Percentiles rank a stretch among this genome's conserved stretches.
phyloP scores from a whole-genome alignment of 2,113 vertebrate species.

The Pagrus major region DNA sequence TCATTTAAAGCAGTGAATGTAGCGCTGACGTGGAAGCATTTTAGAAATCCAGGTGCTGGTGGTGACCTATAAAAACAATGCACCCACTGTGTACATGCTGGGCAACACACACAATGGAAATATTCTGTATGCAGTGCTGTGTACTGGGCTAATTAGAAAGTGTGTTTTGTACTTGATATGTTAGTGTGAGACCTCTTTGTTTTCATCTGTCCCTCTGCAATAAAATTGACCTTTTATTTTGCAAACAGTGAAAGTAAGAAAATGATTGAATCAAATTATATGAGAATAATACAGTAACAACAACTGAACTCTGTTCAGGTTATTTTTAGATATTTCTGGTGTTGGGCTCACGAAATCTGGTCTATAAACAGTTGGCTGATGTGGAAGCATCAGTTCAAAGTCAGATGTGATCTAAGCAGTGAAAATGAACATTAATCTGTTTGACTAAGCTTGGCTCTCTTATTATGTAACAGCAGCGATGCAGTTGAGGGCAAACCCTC shows the following conservation, averaged over 20 bases:
- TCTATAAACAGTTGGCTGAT: constrained; percentile 39
- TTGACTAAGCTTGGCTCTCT: constrained; percentile 42
- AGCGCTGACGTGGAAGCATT: background rate
- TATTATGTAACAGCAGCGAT: constrained; percentile 52
- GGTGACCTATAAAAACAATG: constrained; percentile 15
- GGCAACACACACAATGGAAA: background rate
- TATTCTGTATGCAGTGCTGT: background rate
- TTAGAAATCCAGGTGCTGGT: constrained; percentile 13
- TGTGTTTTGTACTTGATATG: background rate
- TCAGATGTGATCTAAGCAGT: constrained; percentile 40
- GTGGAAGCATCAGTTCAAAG: constrained; percentile 30
- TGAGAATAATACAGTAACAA: no score
- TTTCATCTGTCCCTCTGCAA: background rate
- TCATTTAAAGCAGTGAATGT: background rate
- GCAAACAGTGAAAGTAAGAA: background rate
- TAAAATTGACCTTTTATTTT: background rate
- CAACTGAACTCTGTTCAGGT: background rate
- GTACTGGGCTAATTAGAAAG: background rate
- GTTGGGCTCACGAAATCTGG: constrained; percentile 28
- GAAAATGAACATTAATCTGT: constrained; percentile 67
- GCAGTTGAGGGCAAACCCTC: constrained; percentile 28
- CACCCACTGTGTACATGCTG: background rate
- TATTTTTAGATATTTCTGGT: constrained; percentile 35
- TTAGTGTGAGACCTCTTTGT: background rate
- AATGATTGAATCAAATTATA: background rate